Evolutionary conservation across 2,797 vertebrate genomes (phyloP), one percentile per base, ranked within the genome.

Genomic region (Poeciliopsis infans): DNA sequence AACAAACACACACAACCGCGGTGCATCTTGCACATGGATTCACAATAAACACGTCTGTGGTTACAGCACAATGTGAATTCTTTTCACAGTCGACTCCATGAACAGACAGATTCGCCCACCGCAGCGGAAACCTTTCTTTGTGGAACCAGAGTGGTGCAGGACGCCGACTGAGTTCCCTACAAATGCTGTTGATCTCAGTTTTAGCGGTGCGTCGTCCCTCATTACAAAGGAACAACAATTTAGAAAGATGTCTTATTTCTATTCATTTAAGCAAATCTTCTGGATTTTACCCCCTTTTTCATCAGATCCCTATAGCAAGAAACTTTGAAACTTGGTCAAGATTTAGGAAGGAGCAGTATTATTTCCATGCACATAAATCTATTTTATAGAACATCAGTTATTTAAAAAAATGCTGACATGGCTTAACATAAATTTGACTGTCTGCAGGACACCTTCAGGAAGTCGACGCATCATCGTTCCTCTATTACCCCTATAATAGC

Each of bases 131-230:
- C 79, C 76, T 79, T 83, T 76, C 86, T 80, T 81, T 79, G 82
- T 77, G 45, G 74, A 84, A 89, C 77, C 90, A 87, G 90, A 86
- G 84, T 90, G 91, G 79, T 83, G 81, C 81, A 61, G 82, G 87
- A 90, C 88, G 82, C 88, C 84, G 64, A 85, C 87, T 39, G 88
- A 76, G 87, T 70, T 41, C 79, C 80, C 83, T 51, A 1, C 87
- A 79, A 83, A 88, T 74, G 84, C 78, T 79, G 83, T 79, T 86
- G 83, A 91, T 86, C 81, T 85, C 80, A 53, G 78, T 81, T 61
- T 78, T 57, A 20, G 72, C 45, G 25, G 75, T 78, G 83, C 85
- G 83, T 86, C 77, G 28, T 75, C 71, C 64, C 45, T 80, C 55
- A 77, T 89, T 81, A 88, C 71, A 73, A 79, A 87, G n/a, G 79